These are phyloP conservation scores for Drosophila bunnanda DNA, from an alignment of 2,888 invertebrate genomes.

Conservation along the genomic window DNA sequence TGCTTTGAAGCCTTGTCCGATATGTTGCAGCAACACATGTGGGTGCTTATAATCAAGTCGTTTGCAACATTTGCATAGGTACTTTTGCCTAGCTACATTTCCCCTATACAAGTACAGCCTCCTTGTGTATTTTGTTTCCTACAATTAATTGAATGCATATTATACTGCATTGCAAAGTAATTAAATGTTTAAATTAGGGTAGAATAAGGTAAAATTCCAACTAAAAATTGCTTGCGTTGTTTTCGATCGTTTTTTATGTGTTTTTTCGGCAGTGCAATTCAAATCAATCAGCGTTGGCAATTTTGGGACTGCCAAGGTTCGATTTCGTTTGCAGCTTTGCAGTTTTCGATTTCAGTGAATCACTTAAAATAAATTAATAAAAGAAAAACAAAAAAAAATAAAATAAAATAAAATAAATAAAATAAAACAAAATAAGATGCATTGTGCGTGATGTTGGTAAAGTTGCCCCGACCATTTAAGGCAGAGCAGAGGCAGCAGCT, in stretches of 20 bases:
- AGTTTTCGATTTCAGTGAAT: slow-evolving; percentile 58
- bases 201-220: slow-evolving; percentile 17
- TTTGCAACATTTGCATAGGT: background rate
- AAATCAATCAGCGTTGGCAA: slow-evolving; percentile 55
- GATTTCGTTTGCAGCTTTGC: slow-evolving; percentile 33
- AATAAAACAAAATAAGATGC: slow-evolving; percentile 31
- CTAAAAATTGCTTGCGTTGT: background rate
- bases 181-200: slow-evolving; percentile 4
- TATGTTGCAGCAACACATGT: background rate
- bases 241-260: background rate
- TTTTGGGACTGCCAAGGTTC: slow-evolving; percentile 70
- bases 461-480: slow-evolving; percentile 68
- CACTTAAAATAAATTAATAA: slow-evolving; percentile 80
- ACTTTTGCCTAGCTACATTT: background rate
- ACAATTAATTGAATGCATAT: background rate
- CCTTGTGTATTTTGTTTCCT: background rate
- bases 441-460: slow-evolving; percentile 41
- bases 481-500: slow-evolving; percentile 34
- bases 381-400: slow-evolving; percentile 14
- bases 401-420: slow-evolving; percentile 28
- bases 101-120: background rate
- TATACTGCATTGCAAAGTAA: background rate
- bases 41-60: background rate
- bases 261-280: slow-evolving; percentile 30
- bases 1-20: background rate